Evolutionary conservation across 2,113 vertebrate genomes (phyloP).

Genomic region (Scophthalmus maximus): DNA sequence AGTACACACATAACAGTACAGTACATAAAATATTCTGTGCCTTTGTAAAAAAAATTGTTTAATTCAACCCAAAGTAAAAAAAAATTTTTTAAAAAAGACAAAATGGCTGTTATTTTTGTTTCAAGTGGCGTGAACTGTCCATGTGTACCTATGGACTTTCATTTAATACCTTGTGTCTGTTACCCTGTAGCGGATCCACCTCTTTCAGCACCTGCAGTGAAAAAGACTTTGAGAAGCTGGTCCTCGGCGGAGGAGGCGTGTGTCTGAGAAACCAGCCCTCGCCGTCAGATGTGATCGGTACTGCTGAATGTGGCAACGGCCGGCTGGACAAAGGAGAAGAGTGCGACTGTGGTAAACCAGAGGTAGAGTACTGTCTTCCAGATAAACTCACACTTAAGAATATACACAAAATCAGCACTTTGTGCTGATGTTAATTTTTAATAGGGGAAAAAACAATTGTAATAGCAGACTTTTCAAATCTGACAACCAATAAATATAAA

Average conservation of each 20-base stretch:
- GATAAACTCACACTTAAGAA: not conserved
- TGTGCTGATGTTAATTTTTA: too few relatives aligned
- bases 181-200: slow-evolving; percentile 74
- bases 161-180: not conserved
- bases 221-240: slow-evolving; percentile 83
- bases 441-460: too few relatives aligned
- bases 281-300: slow-evolving; percentile 73
- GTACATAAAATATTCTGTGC: not conserved
- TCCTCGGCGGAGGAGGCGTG: slow-evolving; percentile 82
- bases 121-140: too few relatives aligned
- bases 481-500: not conserved
- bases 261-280: slow-evolving; percentile 88
- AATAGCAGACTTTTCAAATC: not conserved
- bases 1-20: not conserved
- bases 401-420: too few relatives aligned
- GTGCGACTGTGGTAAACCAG: slow-evolving; percentile 88
- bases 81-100: too few relatives aligned
- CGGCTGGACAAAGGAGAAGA: slow-evolving; percentile 85
- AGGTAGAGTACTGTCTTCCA: slow-evolving; percentile 75
- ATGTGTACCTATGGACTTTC: not conserved
- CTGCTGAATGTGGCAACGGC: slow-evolving; percentile 86
- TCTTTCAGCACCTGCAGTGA: slow-evolving; percentile 87
- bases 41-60: too few relatives aligned
- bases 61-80: too few relatives aligned
- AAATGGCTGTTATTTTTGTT: too few relatives aligned